Evolutionary conservation across 2,113 vertebrate species (phyloP), one percentile per base, ranked within the genome.

Genomic region (Benitochromis conjunctus): DNA sequence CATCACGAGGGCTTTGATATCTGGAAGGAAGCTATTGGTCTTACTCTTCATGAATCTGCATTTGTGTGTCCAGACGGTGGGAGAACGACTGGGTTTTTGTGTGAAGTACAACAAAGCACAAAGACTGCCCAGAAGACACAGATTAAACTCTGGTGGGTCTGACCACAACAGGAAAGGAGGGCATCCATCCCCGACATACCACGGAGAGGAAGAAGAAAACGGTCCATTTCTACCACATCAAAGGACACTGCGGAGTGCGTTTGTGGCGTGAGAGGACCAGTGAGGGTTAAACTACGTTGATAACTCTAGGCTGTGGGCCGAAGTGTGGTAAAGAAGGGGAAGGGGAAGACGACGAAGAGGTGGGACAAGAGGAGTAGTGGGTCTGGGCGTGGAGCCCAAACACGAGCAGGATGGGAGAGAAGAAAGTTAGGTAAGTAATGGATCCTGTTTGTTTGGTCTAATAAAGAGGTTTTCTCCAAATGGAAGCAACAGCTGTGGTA

Each of bases 361-460:
- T 78, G 46, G 81, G 74, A 85, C 69, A 18, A 78, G 77, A 85
- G 55, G 58, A 90, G 74, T 6, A 14, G 90, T 4, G 43, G 91
- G 74, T 46, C 80, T 74, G 86, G 83, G 79, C 83, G 62, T 92
- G 76, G 90, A 91, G 91, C 58, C 89, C 91, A 86, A 79, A 90
- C 88, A 55, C 62, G 62, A 81, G 60, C 88, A 94, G 80, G 86
- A 96, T 96, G 96, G 86, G 95, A 3, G 95, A 96, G 58, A 92
- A 95, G 85, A 95, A 94, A 95, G 89, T 96, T 29, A 95, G 95
- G 96, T 96, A 86, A 79, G 79, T 51, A 38, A 34, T 46, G 46
- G 24, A 12, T 9, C 11, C 26, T 43, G 5, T 66, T 84, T 79
- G 8, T 85, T 89, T 64, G 9, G 29, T 14, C 76, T 13, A 58